Base-by-base conservation (phyloP, 2,888 invertebrate species). In the Xestia c-nigrum region DNA sequence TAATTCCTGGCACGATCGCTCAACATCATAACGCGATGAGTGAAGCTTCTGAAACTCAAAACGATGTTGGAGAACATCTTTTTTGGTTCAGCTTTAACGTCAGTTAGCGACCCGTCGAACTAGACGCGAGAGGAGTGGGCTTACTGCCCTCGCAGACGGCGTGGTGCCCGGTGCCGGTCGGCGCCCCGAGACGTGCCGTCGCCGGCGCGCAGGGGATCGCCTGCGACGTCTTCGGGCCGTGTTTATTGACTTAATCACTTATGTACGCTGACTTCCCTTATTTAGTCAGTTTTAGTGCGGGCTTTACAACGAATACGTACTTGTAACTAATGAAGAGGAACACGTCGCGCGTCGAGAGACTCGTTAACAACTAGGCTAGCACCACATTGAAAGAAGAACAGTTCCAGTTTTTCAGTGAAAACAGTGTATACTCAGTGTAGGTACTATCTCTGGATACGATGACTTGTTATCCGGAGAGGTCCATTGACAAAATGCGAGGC, bases 161-260 rank as follows among this genome's bases (percentile, higher is more conserved):
- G 19, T 14, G 38, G 31, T 24, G 46, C 31, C 55, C 59, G 40
- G 24, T 10, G 67, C 40, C 59, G 59, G 74, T 14, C 78, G 38
- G 63, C 61, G 63, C 63, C 47, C 38, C 57, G 40, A 85, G 82
- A 76, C 85, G 82, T 72, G 85, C 55, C 68, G 85, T 46, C 75
- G 71, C 82, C 68, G 14, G 19, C 64, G 40, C 16, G 31, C 69
- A 14, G 64, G 24, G 46, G 71, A 72, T 69, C 40, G 46, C 63
- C 40, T 46, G 59, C 38, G 52, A 77, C 38, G n/a, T 47, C 47
- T 31, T 55, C 31, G 31, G 46, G 61, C n/a, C 24, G 63, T 65
- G 64, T 69, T 76, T 82, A 66, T 61, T 78, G 46, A 52, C 57
- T 38, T 74, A 74, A 65, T 66, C 57, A 66, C 52, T 81, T 77